These are phyloP conservation scores for Tenthredo scrophulariae DNA, from an alignment of 2,888 invertebrate species.

Conservation along the genomic window DNA sequence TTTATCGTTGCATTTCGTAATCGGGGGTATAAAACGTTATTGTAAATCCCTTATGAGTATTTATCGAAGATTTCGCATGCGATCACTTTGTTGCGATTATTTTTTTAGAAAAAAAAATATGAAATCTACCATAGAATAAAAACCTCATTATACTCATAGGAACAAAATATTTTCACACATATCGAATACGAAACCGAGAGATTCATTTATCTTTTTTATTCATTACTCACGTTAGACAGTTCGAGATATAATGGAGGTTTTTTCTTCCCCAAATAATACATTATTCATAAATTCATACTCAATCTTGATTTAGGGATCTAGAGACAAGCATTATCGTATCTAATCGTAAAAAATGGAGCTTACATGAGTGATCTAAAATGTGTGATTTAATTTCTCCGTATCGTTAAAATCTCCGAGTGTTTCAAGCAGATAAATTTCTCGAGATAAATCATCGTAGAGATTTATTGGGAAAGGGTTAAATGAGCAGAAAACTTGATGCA, in stretches of 20 bases:
- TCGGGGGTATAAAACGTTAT: background rate
- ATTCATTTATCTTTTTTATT: background rate
- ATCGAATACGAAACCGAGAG: background rate
- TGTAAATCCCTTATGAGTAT: background rate
- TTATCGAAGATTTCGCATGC: background rate
- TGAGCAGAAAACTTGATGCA: background rate
- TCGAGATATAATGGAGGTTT: background rate
- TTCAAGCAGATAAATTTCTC: background rate
- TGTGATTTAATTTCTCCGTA: background rate
- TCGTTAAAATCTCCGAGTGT: background rate
- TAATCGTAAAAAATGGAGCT: background rate
- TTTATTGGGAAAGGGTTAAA: background rate
- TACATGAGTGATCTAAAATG: background rate
- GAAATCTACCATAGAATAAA: background rate
- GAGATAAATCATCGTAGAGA: background rate
- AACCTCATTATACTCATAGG: background rate
- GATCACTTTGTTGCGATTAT: background rate
- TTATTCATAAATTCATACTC: constrained; percentile 31
- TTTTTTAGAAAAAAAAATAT: background rate
- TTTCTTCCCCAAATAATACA: background rate
- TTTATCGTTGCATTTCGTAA: background rate
- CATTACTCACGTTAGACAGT: constrained; percentile 14
- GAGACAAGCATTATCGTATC: background rate
- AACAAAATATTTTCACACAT: background rate
- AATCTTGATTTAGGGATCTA: constrained; percentile 5